Percentiles rank a stretch among this genome's conserved stretches.
Evolutionary conservation across 1,140 invertebrate genomes (phyloP).

Genomic region (Temnothorax nylanderi): DNA sequence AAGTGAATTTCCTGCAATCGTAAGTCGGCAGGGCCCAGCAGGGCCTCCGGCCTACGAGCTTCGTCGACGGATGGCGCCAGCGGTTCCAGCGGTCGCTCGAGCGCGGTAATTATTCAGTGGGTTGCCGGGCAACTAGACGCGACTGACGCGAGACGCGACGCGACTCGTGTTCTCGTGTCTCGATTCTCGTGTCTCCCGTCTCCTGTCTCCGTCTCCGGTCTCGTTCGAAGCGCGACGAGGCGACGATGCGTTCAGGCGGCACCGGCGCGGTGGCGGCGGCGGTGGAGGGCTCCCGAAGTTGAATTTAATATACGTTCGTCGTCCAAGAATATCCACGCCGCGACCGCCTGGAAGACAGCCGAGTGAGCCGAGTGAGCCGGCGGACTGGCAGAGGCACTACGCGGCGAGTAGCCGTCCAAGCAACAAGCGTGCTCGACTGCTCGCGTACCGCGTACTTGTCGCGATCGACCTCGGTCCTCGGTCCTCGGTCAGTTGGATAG

Average conservation of each 20-base stretch:
- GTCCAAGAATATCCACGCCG: slow-evolving; percentile 76
- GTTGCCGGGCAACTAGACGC: slow-evolving; percentile 70
- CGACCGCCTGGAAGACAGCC: slow-evolving; percentile 51
- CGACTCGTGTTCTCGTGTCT: background rate
- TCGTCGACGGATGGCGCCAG: slow-evolving; percentile 29
- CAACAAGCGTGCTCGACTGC: background rate
- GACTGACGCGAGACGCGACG: slow-evolving; percentile 57
- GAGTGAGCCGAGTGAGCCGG: slow-evolving; percentile 17
- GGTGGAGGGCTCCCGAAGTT: slow-evolving; percentile 68
- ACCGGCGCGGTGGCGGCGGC: slow-evolving; percentile 51
- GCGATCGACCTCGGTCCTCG: background rate
- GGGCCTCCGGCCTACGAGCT: background rate
- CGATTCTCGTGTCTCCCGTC: too few species aligned
- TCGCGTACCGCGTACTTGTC: slow-evolving; percentile 9
- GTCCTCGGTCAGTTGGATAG: background rate
- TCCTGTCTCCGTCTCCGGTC: too few species aligned
- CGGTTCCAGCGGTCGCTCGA: background rate
- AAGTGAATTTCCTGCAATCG: background rate
- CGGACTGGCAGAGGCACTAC: slow-evolving; percentile 35
- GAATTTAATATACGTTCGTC: slow-evolving; percentile 74
- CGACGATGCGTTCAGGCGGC: slow-evolving; percentile 17
- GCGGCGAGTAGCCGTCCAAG: slow-evolving; percentile 38
- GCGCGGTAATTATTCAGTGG: slow-evolving; percentile 32
- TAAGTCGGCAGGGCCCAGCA: background rate
- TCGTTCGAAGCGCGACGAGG: slow-evolving; percentile 2